A percentile compares a stretch with the other conserved stretches of the same genome.
Conservation (phyloP, 2,888 invertebrate species). For the Pimpla rufipes region DNA sequence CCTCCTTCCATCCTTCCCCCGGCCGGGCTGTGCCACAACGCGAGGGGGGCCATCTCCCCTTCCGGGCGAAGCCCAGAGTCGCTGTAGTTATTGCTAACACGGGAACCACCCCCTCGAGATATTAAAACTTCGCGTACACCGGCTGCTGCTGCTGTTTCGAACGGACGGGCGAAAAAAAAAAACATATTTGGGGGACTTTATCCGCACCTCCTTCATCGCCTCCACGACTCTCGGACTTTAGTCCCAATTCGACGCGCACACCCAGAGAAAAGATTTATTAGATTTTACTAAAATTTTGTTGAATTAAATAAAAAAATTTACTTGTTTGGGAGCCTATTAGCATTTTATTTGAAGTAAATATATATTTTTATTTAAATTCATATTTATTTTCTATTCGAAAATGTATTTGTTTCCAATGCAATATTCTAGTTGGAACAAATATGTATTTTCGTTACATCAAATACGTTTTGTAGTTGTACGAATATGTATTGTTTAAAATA, state of each 20-base stretch:
- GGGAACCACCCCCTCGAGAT: slow-evolving; percentile 78
- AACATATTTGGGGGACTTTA: slow-evolving; percentile 12
- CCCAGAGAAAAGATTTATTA: no score
- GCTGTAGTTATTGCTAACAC: slow-evolving; percentile 83
- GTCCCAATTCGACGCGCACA: background rate
- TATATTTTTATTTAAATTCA: no score
- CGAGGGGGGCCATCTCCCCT: slow-evolving; percentile 75
- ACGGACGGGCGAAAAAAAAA: slow-evolving; percentile 27
- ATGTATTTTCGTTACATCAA: no score
- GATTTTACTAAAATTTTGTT: no score
- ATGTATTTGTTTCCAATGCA: no score
- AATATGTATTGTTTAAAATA: no score
- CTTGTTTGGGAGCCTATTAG: no score
- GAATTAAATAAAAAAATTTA: no score
- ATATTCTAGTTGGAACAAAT: no score
- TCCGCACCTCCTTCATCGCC: slow-evolving; percentile 13
- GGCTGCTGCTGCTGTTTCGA: slow-evolving; percentile 74
- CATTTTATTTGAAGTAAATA: no score
- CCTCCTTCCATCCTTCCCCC: slow-evolving; percentile 42
- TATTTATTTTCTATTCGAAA: no score
- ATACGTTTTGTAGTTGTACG: no score
- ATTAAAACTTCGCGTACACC: slow-evolving; percentile 84
- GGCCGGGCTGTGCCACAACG: slow-evolving; percentile 7
- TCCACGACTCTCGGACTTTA: background rate
- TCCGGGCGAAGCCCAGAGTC: slow-evolving; percentile 61